Evolutionary conservation across 2,797 vertebrate genomes (phyloP).

Genomic region (Adrianichthys oophorus): DNA sequence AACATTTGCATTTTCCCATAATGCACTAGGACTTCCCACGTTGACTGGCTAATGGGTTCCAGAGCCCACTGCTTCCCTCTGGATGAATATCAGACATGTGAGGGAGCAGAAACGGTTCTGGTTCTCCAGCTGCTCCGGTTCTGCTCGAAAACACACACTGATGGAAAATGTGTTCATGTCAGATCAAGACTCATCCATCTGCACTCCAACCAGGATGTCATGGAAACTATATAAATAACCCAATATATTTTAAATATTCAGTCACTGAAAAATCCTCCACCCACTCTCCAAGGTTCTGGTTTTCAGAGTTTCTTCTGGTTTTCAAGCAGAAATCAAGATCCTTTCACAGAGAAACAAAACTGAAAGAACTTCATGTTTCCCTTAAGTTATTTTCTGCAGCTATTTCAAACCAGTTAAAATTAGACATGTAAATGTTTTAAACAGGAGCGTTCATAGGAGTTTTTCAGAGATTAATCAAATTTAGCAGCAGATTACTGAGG

Average conservation of each 20-base stretch:
- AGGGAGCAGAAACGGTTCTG: too few species aligned
- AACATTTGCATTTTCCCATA: constrained; percentile 49
- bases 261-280: constrained; percentile 51
- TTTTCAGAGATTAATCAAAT: too few species aligned
- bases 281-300: constrained; percentile 27
- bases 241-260: constrained; percentile 54
- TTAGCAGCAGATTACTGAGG: too few species aligned
- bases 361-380: too few species aligned
- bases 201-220: constrained; percentile 36
- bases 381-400: too few species aligned
- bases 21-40: constrained; percentile 64
- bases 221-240: constrained; percentile 67
- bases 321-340: too few species aligned
- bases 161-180: constrained; percentile 20
- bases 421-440: too few species aligned
- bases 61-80: constrained; percentile 51
- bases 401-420: too few species aligned
- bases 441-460: too few species aligned
- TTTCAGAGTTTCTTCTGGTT: too few species aligned
- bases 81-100: constrained; percentile 28
- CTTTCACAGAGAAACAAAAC: too few species aligned
- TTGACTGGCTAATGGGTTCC: constrained; percentile 64
- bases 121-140: constrained; percentile 8
- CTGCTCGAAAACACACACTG: constrained; percentile 17
- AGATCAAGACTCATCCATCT: constrained; percentile 46